Base-by-base conservation (phyloP, 2,888 invertebrate genomes). In the Ischnus inquisitorius region DNA sequence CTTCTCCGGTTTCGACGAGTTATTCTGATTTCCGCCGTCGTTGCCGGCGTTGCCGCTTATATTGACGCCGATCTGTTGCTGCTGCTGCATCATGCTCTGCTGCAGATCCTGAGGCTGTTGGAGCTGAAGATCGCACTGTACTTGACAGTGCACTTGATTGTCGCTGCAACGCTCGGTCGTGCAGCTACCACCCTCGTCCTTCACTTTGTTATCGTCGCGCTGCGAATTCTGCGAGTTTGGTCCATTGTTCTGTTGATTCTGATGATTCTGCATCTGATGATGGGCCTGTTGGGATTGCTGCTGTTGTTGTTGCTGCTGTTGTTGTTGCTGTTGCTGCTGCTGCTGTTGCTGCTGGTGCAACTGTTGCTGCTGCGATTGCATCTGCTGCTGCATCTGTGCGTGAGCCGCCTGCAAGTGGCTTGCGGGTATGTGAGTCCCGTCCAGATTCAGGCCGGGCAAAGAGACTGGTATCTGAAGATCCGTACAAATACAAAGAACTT, bases 281-380 rank as follows among this genome's bases (percentile, higher is more conserved):
- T 93, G 92, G 41, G 90, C 88, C 68, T 92, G 92, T 74, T 92
- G 89, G 25, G 89, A 87, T 48, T 92, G 91, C 22, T 88, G 90
- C 67, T 92, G 92, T 60, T 92, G 93, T 46, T 92, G 92, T 54
- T 89, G 91, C 60, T 90, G 91, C 57, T 89, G 89, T 46, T 90
- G 91, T 28, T 90, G 92, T 68, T 89, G 89, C 62, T 90, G 92
- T 51, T 91, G 90, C 14, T 88, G 88, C 75, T 89, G 92, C 46
- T 90, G 89, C 39, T 92, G 92, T 54, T 94, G 94, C 87, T 94
- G 94, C 83, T 94, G 95, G 82, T 93, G 94, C 88, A 94, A 94
- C 62, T 94, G 94, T 89, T 95, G 92, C 54, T 90, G 90, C 57
- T 90, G 89, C 57, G 90, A 88, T 82, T 91, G 91, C 90, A 90